Base-by-base conservation (phyloP, 2,888 invertebrate genomes). In the Spisula subtruncata region DNA sequence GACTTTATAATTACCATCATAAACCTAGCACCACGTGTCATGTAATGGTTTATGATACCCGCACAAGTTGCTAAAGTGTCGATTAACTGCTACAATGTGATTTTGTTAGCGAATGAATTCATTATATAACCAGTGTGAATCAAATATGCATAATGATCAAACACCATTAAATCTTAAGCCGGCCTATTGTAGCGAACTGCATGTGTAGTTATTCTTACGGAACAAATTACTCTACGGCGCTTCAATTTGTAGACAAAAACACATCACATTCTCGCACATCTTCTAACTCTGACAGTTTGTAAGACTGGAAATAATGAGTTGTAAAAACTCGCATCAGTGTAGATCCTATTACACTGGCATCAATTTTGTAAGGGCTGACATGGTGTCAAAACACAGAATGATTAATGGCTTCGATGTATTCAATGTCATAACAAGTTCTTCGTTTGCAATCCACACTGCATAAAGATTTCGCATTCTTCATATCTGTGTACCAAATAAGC, bases 191-290 rank as follows among this genome's bases (percentile, higher is more conserved):
- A 75, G 16, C 32, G 8, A 75, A 35, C 35, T 16, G 75, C 75
- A 75, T 75, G 32, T 32, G 16, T 35, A 16, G 75, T 75, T 32
- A 75, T 75, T 32, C 75, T 32, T 75, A 75, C 35, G 75, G 35
- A 75, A 75, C 75, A 32, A 75, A 75, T 75, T 75, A 75, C 35
- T 35, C 8, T 32, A 32, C 75, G 75, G 32, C 12, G 75, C 18
- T 75, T 75, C 75, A 75, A 75, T 75, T 75, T 75, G 75, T 75
- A 75, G 75, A 75, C 75, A 75, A 75, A 75, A 75, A 75, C 29
- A 16, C 35, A 75, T 75, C 32, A 20, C 18, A 75, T 75, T 75
- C 75, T 75, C 35, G 75, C 29, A 5, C 75, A 75, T 75, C 81
- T 20, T 46, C 48, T 8, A 16, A 46, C 5, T 48, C 46, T 81